phyloP scores from a whole-genome alignment of 2,888 invertebrate species.

The Scrobipalpa costella region DNA sequence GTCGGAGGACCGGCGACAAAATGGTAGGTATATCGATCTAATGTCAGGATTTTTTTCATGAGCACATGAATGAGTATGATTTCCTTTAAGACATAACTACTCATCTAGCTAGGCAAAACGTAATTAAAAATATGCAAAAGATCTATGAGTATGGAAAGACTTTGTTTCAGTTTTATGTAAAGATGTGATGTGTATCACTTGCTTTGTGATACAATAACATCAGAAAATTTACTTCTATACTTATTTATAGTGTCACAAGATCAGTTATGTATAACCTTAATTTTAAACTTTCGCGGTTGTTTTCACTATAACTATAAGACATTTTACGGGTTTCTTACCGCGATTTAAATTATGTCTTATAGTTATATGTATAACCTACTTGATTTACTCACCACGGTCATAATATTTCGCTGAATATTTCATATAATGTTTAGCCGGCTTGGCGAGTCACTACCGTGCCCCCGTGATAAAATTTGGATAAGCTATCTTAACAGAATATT shows the following conservation, averaged over 20 bases:
- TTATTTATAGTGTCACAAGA: too few species aligned
- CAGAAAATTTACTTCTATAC: too few species aligned
- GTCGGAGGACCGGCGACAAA: conserved; percentile 67
- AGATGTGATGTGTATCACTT: neutral
- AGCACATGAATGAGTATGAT: conserved; percentile 2
- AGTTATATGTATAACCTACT: neutral
- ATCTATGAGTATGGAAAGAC: neutral
- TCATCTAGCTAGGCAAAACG: neutral
- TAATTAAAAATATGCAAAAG: neutral
- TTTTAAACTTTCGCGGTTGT: too few species aligned
- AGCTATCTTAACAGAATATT: neutral
- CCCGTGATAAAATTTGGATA: neutral
- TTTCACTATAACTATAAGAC: too few species aligned
- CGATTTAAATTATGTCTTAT: too few species aligned
- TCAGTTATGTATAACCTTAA: too few species aligned
- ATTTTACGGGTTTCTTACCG: too few species aligned
- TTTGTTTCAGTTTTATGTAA: neutral
- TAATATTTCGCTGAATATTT: neutral
- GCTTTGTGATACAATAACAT: too few species aligned
- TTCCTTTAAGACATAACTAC: neutral
- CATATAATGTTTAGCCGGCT: too few species aligned
- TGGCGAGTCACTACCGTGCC: too few species aligned
- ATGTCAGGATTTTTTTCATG: conserved; percentile 46
- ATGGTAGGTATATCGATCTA: conserved; percentile 43
- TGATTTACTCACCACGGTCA: neutral